phyloP scores from a whole-genome alignment of 2,888 invertebrate species.

The Pinctada fucata region DNA sequence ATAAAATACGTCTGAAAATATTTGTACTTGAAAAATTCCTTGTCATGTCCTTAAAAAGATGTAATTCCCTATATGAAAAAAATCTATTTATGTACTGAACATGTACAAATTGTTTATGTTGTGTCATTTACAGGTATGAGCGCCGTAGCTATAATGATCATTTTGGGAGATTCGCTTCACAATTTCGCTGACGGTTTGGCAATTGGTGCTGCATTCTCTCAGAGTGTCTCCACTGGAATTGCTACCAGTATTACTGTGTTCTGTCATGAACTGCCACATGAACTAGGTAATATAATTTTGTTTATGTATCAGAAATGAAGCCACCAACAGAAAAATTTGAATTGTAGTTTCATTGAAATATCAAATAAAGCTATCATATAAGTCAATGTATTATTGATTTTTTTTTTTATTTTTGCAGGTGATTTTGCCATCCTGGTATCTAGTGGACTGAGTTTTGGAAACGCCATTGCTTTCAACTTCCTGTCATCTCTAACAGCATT shows the following conservation, averaged over 20 bases:
- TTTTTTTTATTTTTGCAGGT: constrained; percentile 64
- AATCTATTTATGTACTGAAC: no score
- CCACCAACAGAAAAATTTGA: no score
- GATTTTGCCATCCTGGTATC: constrained; percentile 78
- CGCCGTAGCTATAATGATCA: constrained; percentile 71
- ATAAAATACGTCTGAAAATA: no score
- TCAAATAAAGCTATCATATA: no score
- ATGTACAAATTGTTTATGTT: no score
- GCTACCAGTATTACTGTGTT: constrained; percentile 78
- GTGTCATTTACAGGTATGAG: no score
- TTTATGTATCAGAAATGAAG: no score
- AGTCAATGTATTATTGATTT: no score
- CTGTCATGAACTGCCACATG: constrained; percentile 79
- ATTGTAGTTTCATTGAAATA: no score
- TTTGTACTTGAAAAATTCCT: no score
- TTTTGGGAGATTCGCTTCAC: constrained; percentile 78
- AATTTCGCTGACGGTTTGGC: constrained; percentile 79
- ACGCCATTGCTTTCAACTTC: constrained; percentile 76
- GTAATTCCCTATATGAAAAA: no score
- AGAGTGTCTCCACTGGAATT: constrained; percentile 71
- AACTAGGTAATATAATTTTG: constrained; percentile 71
- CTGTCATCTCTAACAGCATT: constrained; percentile 78
- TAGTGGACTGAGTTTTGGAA: constrained; percentile 75
- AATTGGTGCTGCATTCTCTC: constrained; percentile 76
- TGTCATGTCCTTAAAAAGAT: no score